A percentile compares a stretch with the other conserved stretches of the same genome.
Conservation (phyloP, 2,113 vertebrate species). For the Tichodroma muraria region DNA sequence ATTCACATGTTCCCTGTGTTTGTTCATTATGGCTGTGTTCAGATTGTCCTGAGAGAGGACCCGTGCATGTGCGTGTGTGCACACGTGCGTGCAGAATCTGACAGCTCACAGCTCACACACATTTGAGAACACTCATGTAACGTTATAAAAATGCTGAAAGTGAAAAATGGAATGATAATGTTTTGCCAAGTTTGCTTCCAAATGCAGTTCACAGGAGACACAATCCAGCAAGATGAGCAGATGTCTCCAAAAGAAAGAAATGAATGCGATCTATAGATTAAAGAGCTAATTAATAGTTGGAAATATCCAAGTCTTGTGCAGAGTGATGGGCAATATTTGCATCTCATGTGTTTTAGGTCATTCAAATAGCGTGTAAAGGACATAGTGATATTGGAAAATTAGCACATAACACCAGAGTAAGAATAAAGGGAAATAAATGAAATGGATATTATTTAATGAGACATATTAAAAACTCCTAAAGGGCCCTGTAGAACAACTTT, state of each 20-base stretch:
- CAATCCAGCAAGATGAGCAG: neutral
- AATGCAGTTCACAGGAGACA: neutral
- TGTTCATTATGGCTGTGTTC: neutral
- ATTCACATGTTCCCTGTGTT: neutral
- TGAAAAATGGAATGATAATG: neutral
- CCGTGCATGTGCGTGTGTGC: rapidly evolving
- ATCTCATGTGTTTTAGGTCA: neutral
- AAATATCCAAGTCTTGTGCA: neutral
- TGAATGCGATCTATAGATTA: neutral
- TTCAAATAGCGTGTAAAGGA: neutral
- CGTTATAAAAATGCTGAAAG: neutral
- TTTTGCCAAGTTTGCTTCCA: neutral
- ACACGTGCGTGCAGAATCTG: neutral
- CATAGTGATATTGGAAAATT: neutral
- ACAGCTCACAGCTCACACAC: neutral
- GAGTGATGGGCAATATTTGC: neutral
- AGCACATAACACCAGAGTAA: neutral
- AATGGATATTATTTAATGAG: neutral
- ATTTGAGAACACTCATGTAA: neutral
- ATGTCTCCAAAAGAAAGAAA: neutral
- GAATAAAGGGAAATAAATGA: neutral
- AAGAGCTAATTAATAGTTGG: neutral
- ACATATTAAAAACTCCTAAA: neutral
- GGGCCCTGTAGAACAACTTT: neutral
- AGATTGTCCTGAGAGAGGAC: neutral